Base-by-base conservation (phyloP, 2,113 vertebrate genomes). In the Rana temporaria region DNA sequence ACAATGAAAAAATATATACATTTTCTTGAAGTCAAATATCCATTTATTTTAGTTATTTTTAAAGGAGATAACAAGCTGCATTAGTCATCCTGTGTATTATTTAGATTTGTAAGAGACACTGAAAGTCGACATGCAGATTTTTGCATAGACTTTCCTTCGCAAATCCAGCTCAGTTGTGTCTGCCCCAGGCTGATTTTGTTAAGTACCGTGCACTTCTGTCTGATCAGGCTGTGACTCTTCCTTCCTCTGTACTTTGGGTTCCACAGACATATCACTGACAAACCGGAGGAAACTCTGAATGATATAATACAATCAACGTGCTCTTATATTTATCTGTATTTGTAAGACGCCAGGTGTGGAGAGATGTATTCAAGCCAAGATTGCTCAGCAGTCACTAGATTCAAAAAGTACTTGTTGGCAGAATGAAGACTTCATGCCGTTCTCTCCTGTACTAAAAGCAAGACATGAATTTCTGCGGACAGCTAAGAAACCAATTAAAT, bases 401-500 rank as follows among this genome's bases (percentile, higher is more conserved):
- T 56, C 26, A 18, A 19, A 48, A 65, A 64, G 60, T 24, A 20
- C 60, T 73, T 65, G 59, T 65, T 38, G 18, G 22, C 68, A 20
- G 24, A 62, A 65, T 56, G 38, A 73, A 81, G 69, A 56, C 70
- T 26, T 53, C 12, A 65, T 48, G 18, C n/a, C 48, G 52, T 18
- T 22, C 55, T 22, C 48, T 16, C 60, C 52, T 20, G 56, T 26
- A 52, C 16, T 62, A 64, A 17, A n/a, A 63, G 42, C 18, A 32
- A 81, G 59, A 73, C 24, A 60, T 38, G 69, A 19, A 73, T 73
- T 81, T 34, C 18, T 73, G 20, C 42, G 60, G 69, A 81, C 24
- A 73, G 79, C 69, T 38, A 53, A 64, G 59, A 63, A 81, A 65
- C 57, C 79, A 73, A 81, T 81, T 72, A 55, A 73, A 73, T 55